These are phyloP conservation scores for Clarias magur DNA, from an alignment of 2,113 vertebrate species.

Conservation along the genomic window DNA sequence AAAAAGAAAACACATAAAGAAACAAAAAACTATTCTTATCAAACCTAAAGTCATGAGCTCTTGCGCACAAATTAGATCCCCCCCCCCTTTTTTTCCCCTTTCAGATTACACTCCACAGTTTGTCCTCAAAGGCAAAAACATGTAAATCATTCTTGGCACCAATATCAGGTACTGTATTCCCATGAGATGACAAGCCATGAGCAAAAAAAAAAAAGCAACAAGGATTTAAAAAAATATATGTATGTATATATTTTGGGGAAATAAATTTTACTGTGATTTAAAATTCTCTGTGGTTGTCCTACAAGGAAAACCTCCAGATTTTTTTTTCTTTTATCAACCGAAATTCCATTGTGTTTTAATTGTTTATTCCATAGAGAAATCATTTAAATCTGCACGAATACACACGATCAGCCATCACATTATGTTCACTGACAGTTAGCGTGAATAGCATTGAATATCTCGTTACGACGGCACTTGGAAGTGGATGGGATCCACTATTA, in stretches of 20 bases:
- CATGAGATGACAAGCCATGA: background rate
- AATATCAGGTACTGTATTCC: background rate
- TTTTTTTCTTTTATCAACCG: background rate
- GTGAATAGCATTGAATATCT: too few species aligned
- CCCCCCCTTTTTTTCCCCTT: background rate
- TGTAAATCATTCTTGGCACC: slow-evolving; percentile 41
- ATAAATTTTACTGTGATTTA: background rate
- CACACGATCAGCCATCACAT: too few species aligned
- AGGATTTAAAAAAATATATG: too few species aligned
- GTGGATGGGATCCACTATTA: too few species aligned
- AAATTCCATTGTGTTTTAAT: background rate
- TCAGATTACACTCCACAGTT: background rate
- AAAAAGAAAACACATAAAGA: background rate
- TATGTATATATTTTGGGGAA: background rate
- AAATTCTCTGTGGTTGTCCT: background rate
- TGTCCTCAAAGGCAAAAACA: background rate
- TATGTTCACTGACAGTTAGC: too few species aligned
- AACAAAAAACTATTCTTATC: background rate
- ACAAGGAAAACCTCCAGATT: background rate
- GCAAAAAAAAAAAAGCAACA: background rate
- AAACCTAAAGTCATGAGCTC: background rate
- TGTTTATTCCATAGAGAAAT: background rate
- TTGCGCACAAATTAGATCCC: background rate
- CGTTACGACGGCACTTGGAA: too few species aligned
- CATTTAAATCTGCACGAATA: background rate